Evolutionary conservation across 2,888 invertebrate genomes (phyloP), one percentile per base, ranked within the genome.

Genomic region (Boloria euphrosyne): DNA sequence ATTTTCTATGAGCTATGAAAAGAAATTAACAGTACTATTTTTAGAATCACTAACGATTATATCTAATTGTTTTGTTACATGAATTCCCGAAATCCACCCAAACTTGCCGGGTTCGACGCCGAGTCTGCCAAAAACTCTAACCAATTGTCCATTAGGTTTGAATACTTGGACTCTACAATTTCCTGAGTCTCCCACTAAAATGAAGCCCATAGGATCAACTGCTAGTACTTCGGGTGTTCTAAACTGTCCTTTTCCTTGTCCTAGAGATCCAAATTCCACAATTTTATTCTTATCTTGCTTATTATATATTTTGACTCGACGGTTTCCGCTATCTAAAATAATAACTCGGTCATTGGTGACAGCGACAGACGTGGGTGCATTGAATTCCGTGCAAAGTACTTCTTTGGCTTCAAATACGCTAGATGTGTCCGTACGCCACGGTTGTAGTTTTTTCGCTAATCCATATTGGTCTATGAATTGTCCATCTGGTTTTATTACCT

Each of bases 151-250:
- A 66, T 95, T 94, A 0, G 94, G 94, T 67, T 95, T 93, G 79
- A 96, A 96, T 10, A 97, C 93, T 82, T 96, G 96, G 0, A 96
- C 92, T 5, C 96, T 89, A 49, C 94, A 94, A 79, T 96, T 96
- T 0, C 96, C 96, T 0, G 95, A 95, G 80, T 97, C 96, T 0
- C 96, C 96, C 0, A 97, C 96, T 0, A 96, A 85, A 49, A 97
- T 95, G 79, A 95, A 95, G 0, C 96, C 96, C 81, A 94, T 89
- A 0, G 93, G 93, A 79, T 96, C 96, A 0, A 96, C 94, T 0
- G 95, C 92, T 4, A 97, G 87, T 0, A 95, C 95, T 80, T 96
- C 95, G 0, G 96, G 96, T 65, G 95, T 94, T 77, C 95, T 93
- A 79, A 96, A 94, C 78, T 96, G 95, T 0, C 96, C 96, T 67